phyloP scores from a whole-genome alignment of 2,113 vertebrate species.

The Gobio gobio region DNA sequence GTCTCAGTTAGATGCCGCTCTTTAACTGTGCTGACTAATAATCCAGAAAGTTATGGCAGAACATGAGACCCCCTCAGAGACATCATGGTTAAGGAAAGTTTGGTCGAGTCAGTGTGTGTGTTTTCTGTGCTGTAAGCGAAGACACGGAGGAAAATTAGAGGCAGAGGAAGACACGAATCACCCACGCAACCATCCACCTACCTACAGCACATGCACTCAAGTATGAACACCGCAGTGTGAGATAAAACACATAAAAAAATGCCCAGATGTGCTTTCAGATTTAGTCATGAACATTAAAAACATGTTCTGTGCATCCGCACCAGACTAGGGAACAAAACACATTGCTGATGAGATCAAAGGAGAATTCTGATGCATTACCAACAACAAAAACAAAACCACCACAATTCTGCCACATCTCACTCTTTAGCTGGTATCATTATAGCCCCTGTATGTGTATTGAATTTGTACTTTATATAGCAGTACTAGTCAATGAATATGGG shows the following conservation, averaged over 20 bases:
- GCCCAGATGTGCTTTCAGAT: not conserved
- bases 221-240: not conserved
- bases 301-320: not conserved
- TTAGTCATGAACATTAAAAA: constrained; percentile 4
- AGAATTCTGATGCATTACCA: not conserved
- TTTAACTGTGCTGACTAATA: constrained; percentile 47
- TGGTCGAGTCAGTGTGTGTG: not conserved
- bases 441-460: not conserved
- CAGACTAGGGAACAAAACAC: not conserved
- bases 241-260: not conserved
- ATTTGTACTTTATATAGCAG: not conserved
- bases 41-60: constrained; percentile 44
- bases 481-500: not conserved
- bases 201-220: not conserved
- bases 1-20: not conserved
- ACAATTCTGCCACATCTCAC: not conserved
- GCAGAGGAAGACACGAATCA: constrained; percentile 2
- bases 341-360: not conserved
- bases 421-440: not conserved
- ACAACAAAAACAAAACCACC: not conserved
- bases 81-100: not conserved
- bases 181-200: not conserved
- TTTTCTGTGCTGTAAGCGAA: constrained; percentile 35
- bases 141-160: not conserved
- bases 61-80: not conserved